Conservation (phyloP, 2,888 invertebrate species). For the Parnassius orleans region DNA sequence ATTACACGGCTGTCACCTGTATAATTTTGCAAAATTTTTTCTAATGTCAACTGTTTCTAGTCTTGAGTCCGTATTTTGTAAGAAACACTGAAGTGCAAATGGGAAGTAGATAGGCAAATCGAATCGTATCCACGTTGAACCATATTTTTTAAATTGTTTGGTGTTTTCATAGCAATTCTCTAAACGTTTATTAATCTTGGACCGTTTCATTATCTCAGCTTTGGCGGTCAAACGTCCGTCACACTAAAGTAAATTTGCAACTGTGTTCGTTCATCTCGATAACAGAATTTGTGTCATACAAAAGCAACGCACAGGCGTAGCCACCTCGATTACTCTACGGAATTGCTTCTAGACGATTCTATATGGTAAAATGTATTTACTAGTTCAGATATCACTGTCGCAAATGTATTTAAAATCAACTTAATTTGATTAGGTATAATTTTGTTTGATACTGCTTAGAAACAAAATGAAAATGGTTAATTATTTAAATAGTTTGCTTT, state of each 20-base stretch:
- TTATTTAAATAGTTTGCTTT: background rate
- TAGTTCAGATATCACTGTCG: background rate
- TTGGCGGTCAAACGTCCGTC: slow-evolving; percentile 32
- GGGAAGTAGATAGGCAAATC: too few species aligned
- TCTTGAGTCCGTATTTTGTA: too few species aligned
- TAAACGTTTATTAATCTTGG: background rate
- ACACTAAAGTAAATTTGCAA: slow-evolving; percentile 43
- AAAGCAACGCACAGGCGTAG: slow-evolving; percentile 41
- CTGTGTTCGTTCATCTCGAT: slow-evolving; percentile 45
- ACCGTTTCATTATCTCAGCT: background rate
- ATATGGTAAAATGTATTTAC: background rate
- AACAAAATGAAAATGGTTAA: background rate
- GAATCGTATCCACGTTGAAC: too few species aligned
- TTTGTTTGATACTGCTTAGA: background rate
- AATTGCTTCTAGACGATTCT: slow-evolving; percentile 29
- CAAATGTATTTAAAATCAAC: too few species aligned
- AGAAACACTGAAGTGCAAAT: too few species aligned
- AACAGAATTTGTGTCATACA: slow-evolving; percentile 46
- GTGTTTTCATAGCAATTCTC: too few species aligned
- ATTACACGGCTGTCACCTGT: too few species aligned
- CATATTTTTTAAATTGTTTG: too few species aligned
- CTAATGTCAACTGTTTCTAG: too few species aligned
- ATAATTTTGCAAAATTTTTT: too few species aligned
- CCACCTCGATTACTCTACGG: slow-evolving; percentile 41
- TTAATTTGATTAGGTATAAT: too few species aligned